Evolutionary conservation across 2,113 vertebrate genomes (phyloP).

Genomic region (Arenaria interpres): DNA sequence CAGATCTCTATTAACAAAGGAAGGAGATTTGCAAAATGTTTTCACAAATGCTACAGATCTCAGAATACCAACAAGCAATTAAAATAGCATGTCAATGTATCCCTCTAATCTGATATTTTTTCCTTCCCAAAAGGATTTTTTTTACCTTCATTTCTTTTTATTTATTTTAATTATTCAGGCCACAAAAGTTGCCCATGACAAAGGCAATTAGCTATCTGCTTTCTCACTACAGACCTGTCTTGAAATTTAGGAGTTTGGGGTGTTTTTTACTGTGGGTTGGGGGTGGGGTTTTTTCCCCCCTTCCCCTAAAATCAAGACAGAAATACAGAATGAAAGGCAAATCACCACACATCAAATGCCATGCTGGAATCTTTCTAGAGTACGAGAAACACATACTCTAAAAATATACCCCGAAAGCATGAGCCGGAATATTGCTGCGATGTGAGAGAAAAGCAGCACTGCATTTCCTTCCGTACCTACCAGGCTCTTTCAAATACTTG

Average conservation of each 20-base stretch:
- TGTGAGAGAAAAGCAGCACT: slow-evolving; percentile 67
- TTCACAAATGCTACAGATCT: neutral
- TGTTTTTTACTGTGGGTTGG: neutral
- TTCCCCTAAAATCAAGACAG: neutral
- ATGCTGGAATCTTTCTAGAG: slow-evolving; percentile 26
- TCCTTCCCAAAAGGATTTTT: neutral
- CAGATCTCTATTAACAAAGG: neutral
- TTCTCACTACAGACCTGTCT: neutral
- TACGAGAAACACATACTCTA: slow-evolving; percentile 47
- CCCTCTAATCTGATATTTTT: neutral
- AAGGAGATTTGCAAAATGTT: neutral
- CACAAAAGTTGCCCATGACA: neutral
- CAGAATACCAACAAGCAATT: neutral
- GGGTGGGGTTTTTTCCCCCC: too few species aligned
- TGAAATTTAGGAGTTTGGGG: neutral
- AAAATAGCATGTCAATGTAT: neutral
- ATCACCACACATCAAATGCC: neutral
- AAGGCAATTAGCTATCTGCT: neutral
- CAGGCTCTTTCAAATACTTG: slow-evolving; percentile 71
- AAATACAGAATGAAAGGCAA: slow-evolving; percentile 12
- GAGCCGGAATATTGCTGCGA: slow-evolving; percentile 58
- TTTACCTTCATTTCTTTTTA: neutral
- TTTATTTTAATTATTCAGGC: neutral
- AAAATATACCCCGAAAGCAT: slow-evolving; percentile 76
- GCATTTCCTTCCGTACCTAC: slow-evolving; percentile 74